Evolutionary conservation across 2,797 vertebrate genomes (phyloP), one percentile per base, ranked within the genome.

Genomic region (Tamandua tetradactyla): DNA sequence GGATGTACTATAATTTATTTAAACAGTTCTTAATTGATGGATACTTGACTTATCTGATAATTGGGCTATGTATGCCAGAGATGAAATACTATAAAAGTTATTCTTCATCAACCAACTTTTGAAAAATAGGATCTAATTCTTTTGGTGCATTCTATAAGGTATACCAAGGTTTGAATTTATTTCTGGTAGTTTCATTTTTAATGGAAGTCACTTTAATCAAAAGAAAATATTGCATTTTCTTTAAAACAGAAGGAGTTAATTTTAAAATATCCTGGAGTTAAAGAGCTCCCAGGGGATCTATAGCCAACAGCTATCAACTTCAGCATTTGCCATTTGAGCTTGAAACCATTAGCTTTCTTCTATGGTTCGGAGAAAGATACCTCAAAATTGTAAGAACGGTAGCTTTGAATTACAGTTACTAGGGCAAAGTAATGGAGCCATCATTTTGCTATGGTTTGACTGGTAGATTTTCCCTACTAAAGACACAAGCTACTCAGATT

Each of bases 391-490:
- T 93, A 35, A 90, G 9, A 61, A 42, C 23, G 81, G 78, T 57
- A 82, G 66, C 44, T 96, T 96, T 94, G 64, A 81, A 47, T 91
- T 85, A 57, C 20, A 52, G 13, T 92, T 79, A 95, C 89, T 89
- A 91, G 94, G 83, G 52, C 94, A 91, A 55, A 18, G 55, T 78
- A 93, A 94, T 22, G 12, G 92, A 89, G 74, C 82, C 57, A 72
- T 87, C 35, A 49, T 71, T 72, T 75, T 35, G 72, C 52, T 89
- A 37, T 30, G 93, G 85, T 61, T 75, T 57, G 87, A 23, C 71
- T 72, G 37, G 61, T 55, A 68, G 49, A 86, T 81, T 47, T 85
- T 87, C 37, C 64, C 47, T 64, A 32, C 13, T 49, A 79, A 89
- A 37, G 85, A 90, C 83, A 94, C 12, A 57, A 81, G 42, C 79